These are phyloP conservation scores for Zaprionus taronus DNA, from an alignment of 1,140 invertebrate genomes.

Conservation along the genomic window DNA sequence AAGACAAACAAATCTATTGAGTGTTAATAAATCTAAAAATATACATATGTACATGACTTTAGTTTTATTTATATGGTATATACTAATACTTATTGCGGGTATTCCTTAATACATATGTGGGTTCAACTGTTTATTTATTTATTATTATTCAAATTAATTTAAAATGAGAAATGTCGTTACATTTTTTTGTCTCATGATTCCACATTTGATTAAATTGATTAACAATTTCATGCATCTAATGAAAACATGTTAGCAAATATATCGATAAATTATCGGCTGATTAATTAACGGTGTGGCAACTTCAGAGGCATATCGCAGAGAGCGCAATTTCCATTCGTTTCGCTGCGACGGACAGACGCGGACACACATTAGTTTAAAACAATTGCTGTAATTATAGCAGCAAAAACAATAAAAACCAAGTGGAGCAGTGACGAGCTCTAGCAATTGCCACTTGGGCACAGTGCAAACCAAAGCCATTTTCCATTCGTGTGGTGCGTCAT, in stretches of 20 bases:
- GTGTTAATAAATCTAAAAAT: constrained; percentile 64
- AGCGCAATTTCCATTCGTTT: constrained; percentile 45
- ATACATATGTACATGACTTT: constrained; percentile 9
- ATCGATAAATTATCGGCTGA: constrained; percentile 12
- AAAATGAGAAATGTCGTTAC: background rate
- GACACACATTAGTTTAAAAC: constrained; percentile 36
- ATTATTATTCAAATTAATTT: too few relatives aligned
- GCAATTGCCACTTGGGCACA: constrained; percentile 34
- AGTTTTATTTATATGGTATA: background rate
- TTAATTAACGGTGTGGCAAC: constrained; percentile 29
- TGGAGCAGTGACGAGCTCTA: constrained; percentile 19
- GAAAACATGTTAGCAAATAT: background rate
- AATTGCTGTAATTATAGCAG: constrained; percentile 31
- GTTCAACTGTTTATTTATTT: background rate
- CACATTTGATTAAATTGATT: background rate
- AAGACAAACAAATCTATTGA: constrained; percentile 50
- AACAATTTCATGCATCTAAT: background rate
- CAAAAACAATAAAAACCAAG: constrained; percentile 38
- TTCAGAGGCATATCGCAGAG: constrained; percentile 5
- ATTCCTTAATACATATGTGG: background rate
- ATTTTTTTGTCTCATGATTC: too few relatives aligned
- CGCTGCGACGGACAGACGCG: constrained; percentile 38
- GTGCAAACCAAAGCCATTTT: constrained; percentile 26
- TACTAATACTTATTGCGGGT: background rate
- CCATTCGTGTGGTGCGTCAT: constrained; percentile 30